A percentile compares a stretch with the other conserved stretches of the same genome.
Evolutionary conservation across 2,888 invertebrate species (phyloP).

Genomic region (Megalurothrips usitatus): DNA sequence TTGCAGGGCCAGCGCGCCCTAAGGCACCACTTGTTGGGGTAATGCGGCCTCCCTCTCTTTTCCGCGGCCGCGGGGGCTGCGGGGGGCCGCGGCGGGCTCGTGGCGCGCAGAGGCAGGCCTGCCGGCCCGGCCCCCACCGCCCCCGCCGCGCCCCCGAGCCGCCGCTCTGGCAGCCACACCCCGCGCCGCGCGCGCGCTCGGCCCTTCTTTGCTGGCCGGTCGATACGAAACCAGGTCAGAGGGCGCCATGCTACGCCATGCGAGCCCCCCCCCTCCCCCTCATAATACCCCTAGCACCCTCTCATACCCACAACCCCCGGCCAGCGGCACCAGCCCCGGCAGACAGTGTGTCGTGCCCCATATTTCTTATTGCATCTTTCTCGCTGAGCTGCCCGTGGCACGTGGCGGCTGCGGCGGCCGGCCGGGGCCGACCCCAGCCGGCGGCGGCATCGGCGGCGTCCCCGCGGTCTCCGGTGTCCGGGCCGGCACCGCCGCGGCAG

Average conservation of each 20-base stretch:
- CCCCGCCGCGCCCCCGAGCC: too few species aligned
- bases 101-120: too few species aligned
- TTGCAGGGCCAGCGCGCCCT: background rate
- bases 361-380: background rate
- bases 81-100: too few species aligned
- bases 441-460: background rate
- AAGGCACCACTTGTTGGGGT: conserved; percentile 24
- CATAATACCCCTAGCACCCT: background rate
- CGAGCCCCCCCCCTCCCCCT: background rate
- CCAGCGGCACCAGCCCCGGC: background rate
- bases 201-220: background rate
- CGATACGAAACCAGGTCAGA: conserved; percentile 24
- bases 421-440: background rate
- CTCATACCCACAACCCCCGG: background rate
- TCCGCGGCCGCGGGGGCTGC: too few species aligned
- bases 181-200: background rate
- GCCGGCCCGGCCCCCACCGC: too few species aligned
- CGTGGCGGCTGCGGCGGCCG: too few species aligned
- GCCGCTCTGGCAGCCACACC: too few species aligned
- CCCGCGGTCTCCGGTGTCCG: background rate
- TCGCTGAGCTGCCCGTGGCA: background rate
- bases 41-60: background rate
- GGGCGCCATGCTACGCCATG: background rate
- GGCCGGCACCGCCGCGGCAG: background rate
- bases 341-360: background rate